Base-by-base conservation (phyloP, 64 coral and sea anemone genomes). In the Acropora tenuis region DNA sequence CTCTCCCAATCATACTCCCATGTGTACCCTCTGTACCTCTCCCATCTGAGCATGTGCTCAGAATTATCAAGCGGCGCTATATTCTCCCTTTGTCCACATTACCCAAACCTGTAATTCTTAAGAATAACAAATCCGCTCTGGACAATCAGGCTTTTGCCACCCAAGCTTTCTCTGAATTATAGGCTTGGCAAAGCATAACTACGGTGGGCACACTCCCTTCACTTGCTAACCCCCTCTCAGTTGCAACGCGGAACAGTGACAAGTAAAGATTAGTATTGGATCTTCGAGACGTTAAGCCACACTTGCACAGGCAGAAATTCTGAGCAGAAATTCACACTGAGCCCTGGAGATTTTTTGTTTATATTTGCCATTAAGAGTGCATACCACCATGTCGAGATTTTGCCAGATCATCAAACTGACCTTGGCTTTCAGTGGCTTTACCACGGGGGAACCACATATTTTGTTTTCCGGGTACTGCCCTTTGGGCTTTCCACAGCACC, bases 231-330 rank as follows among this genome's bases (percentile, higher is more conserved):
- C 88, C 88, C 73, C 71, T 82, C 18, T 71, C 58, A 30, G 88
- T 90, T 71, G 76, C 88, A 43, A 81, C 60, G 41, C 76, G 71
- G 13, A 20, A 47, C 63, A 79, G 60, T 47, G 77, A 78, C 78
- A 90, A 90, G 57, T 80, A 90, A 46, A 41, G 88, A 40, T 90
- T 90, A 73, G 78, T 90, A 69, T 81, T 90, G 15, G 88, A 90
- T 81, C 66, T 82, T 17, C 65, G 77, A 81, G 77, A 90, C 52
- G 75, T 90, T 45, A 90, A 90, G 75, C 76, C 75, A 65, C 76
- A 66, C 79, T 90, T 90, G 20, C 42, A 67, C 40, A 89, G 79
- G 60, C 88, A 78, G 75, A 89, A 89, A 68, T 78, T 89, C 79
- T 30, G 30, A 30, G 30, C 30, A 30, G 30, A 89, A 89, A 67